Base-by-base conservation (phyloP, 1,140 invertebrate species). In the Eriosoma lanigerum region DNA sequence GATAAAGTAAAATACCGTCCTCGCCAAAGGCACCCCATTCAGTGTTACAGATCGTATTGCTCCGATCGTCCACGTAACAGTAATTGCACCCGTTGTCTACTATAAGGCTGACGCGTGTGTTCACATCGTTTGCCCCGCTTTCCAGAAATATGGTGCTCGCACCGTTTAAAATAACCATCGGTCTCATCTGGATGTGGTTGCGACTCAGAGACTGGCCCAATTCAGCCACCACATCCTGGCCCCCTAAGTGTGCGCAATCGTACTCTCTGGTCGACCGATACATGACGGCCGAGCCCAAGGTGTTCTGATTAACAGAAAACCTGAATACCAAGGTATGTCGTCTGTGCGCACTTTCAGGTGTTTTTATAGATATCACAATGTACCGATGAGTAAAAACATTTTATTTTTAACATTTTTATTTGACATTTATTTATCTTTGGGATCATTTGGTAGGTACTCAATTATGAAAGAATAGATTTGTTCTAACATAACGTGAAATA, bases 1-100 rank as follows among this genome's bases (percentile, higher is more conserved):
- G 1, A 12, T 44, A 12, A 3, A 58, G 72, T 1, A n/a, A n/a
- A n/a, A 10, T 3, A 4, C 46, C 68, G 24, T 75, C 29, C 12
- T 75, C 72, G 9, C 72, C 72, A 6, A 75, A 58, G 17, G 26
- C n/a, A 5, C 29, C 52, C 52, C 52, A 58, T 17, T 75, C 32
- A 0, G 72, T 44, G 29, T 75, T 44, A 17, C 38, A 0, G 1
- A 58, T 6, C 1, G 17, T n/a, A 19, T 21, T 17, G 19, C 48
- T n/a, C 19, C 26, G 21, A n/a, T n/a, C n/a, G 3, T 68, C 64
- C 17, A 54, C 32, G 29, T 44, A 75, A 75, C 72, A 75, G 1
- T 52, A 75, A 8, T 58, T 58, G n/a, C 52, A 21, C 0, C 72
- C 52, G 12, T 75, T 12, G 52, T 38, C 29, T 10, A 75, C 52